phyloP scores from a whole-genome alignment of 2,113 vertebrate genomes.

The Aythya baeri region DNA sequence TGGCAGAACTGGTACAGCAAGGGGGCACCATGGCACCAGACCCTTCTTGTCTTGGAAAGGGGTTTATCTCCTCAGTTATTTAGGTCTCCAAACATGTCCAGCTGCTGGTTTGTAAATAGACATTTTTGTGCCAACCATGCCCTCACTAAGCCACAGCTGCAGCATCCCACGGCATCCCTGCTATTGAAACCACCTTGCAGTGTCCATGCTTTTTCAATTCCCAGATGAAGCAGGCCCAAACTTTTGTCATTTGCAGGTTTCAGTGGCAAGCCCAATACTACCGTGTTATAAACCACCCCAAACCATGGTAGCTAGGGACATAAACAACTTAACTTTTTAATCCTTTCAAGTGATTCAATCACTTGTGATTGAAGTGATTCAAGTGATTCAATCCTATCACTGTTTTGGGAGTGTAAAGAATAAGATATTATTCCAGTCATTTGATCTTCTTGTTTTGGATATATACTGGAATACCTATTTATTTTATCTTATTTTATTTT shows the following conservation, averaged over 20 bases:
- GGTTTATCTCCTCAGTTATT: not conserved
- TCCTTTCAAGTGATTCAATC: not conserved
- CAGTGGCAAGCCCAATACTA: not conserved
- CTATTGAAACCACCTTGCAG: rapidly evolving
- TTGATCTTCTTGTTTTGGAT: slow-evolving; percentile 45
- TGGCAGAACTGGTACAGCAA: rapidly evolving
- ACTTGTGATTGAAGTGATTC: too few species aligned
- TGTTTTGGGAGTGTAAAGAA: slow-evolving; percentile 15
- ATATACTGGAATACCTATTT: not conserved
- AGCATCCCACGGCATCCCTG: not conserved
- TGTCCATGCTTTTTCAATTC: not conserved
- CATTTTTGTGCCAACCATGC: not conserved
- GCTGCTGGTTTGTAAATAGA: not conserved
- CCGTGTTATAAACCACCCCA: not conserved
- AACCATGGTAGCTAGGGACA: not conserved
- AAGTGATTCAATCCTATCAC: not conserved
- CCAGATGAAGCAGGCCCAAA: not conserved
- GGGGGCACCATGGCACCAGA: rapidly evolving
- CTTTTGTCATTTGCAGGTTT: not conserved
- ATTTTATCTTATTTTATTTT: rapidly evolving
- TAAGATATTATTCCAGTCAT: not conserved
- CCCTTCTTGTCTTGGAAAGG: rapidly evolving
- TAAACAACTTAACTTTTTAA: slow-evolving; percentile 22
- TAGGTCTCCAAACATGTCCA: not conserved
- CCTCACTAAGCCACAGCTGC: not conserved